Conservation (phyloP, 2,113 vertebrate genomes). For the Nothocercus nigrocapillus region DNA sequence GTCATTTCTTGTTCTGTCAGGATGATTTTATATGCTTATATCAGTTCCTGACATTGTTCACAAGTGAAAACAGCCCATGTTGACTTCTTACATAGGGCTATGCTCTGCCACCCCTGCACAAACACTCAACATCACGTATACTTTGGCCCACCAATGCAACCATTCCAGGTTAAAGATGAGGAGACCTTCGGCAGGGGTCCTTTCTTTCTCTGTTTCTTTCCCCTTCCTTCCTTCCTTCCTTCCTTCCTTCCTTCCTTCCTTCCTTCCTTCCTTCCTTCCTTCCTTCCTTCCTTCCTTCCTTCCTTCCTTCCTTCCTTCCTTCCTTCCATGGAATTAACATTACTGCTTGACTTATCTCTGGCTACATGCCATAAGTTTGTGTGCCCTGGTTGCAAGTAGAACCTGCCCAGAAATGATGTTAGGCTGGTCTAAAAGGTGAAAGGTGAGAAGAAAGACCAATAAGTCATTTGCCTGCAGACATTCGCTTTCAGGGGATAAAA, state of each 20-base stretch:
- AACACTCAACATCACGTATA: fast-evolving
- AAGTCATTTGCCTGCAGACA: neutral
- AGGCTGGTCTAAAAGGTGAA: neutral
- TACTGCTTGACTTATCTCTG: neutral
- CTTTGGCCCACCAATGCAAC: neutral
- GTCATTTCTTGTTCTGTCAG: neutral
- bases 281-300: neutral
- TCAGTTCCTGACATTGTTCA: neutral
- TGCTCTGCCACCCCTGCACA: neutral
- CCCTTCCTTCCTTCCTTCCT: too few species aligned
- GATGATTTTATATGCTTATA: neutral
- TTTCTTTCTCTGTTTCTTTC: too few species aligned
- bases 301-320: too few species aligned
- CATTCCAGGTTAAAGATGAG: neutral
- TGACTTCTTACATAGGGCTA: neutral
- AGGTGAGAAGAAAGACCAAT: neutral
- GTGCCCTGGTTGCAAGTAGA: neutral
- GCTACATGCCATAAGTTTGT: neutral
- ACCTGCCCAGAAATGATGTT: neutral
- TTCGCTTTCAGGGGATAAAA: neutral
- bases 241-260: too few species aligned
- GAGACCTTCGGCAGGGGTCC: neutral
- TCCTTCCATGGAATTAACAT: neutral
- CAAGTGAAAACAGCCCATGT: neutral
- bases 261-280: too few species aligned